phyloP scores from a whole-genome alignment of 1,140 invertebrate species.

The Drosophila punjabiensis region DNA sequence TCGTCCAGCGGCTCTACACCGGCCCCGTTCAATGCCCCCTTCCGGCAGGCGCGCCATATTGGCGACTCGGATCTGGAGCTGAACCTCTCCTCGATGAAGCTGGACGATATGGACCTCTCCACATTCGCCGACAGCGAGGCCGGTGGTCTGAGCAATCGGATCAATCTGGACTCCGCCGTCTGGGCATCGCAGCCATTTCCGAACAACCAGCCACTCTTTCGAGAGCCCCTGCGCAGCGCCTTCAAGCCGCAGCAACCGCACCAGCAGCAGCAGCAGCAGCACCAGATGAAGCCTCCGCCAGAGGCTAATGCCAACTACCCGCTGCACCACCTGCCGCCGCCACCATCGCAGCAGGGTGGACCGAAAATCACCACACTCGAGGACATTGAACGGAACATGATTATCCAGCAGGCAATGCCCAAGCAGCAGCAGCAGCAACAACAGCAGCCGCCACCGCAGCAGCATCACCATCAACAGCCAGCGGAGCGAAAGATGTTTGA shows the following conservation, averaged over 20 bases:
- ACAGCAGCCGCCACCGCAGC: constrained; percentile 33
- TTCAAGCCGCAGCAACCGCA: constrained; percentile 60
- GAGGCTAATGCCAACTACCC: constrained; percentile 71
- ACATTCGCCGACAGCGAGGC: constrained; percentile 80
- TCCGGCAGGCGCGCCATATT: constrained; percentile 39
- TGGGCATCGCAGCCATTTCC: constrained; percentile 81
- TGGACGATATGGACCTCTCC: constrained; percentile 86
- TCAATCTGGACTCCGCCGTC: constrained; percentile 85
- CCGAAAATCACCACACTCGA: constrained; percentile 81
- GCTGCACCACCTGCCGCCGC: constrained; percentile 46
- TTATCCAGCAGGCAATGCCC: constrained; percentile 77
- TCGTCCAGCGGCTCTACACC: constrained; percentile 52
- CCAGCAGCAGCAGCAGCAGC: constrained; percentile 42
- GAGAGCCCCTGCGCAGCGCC: constrained; percentile 64
- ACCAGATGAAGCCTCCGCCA: constrained; percentile 39
- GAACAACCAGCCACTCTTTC: constrained; percentile 64
- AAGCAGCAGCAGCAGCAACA: constrained; percentile 44
- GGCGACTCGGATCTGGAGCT: constrained; percentile 78
- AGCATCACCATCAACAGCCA: constrained; percentile 15
- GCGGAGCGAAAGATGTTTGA: constrained; percentile 44
- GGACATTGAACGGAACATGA: constrained; percentile 83
- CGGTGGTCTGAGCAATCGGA: constrained; percentile 52
- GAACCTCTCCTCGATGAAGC: constrained; percentile 87
- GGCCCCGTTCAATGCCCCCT: constrained; percentile 37
- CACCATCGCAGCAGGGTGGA: constrained; percentile 11